Conservation (phyloP, 2,888 invertebrate species). For the Eupithecia vulgata region DNA sequence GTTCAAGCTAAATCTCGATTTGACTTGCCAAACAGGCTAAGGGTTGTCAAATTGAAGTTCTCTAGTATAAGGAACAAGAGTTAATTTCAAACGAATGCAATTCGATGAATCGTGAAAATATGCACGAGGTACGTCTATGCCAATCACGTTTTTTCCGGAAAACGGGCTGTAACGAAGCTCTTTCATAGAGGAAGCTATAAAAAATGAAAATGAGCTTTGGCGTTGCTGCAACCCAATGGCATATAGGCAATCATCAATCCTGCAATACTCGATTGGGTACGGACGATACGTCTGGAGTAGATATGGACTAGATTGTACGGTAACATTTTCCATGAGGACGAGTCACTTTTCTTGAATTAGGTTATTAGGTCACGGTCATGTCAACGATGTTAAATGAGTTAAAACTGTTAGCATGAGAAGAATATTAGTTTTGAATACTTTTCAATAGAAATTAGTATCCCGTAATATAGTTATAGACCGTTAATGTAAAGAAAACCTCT, state of each 20-base stretch:
- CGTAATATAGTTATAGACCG: background rate
- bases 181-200: slow-evolving; percentile 59
- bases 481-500: background rate
- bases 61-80: slow-evolving; percentile 5
- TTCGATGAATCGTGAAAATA: slow-evolving; percentile 18
- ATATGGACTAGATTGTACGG: background rate
- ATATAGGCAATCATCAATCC: background rate
- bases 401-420: slow-evolving; percentile 1
- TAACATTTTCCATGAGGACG: background rate
- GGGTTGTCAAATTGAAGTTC: background rate
- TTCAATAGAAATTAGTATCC: background rate
- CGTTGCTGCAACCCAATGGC: background rate
- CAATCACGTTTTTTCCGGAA: slow-evolving; percentile 56
- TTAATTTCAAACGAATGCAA: slow-evolving; percentile 16
- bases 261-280: background rate
- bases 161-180: slow-evolving; percentile 60
- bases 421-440: slow-evolving; percentile 1
- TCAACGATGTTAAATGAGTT: slow-evolving; percentile 22
- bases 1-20: slow-evolving; percentile 12
- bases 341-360: slow-evolving; percentile 25
- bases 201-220: slow-evolving; percentile 35
- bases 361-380: slow-evolving; percentile 31
- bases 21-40: slow-evolving; percentile 5
- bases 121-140: slow-evolving; percentile 31
- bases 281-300: too few species aligned